Evolutionary conservation across 2,113 vertebrate species (phyloP), one percentile per base, ranked within the genome.

Genomic region (Hassar affinis): DNA sequence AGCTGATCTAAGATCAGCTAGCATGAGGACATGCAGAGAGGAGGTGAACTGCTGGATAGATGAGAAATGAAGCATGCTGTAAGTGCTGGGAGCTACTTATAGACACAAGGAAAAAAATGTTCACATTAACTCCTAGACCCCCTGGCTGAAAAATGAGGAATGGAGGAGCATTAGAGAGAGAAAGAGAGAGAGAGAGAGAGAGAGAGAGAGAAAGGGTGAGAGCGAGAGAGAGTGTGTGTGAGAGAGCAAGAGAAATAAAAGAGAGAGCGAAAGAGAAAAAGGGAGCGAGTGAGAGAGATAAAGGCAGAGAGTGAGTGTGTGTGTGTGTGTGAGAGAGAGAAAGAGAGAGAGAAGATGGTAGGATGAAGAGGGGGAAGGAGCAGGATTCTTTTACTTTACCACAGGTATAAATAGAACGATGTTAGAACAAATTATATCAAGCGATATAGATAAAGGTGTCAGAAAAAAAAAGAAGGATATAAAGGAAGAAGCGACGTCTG

Each of bases 111-210:
- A 66, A 79, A 85, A 64, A 74, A 49, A 85, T 83, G 78, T 18
- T 62, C 71, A 71, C 83, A 85, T 79, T 82, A 87, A 66, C 66
- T 79, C 22, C 64, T 52, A 57, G 69, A 54, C 47, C 76, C 71
- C 57, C 79, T 45, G 45, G 78, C 85, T 77, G 56, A 51, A 42
- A 51, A 56, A 62, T 77, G 71, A 80, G 54, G 54, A 79, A 80
- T 84, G 56, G 69, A 59, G 75, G 25, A 51, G 77, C 47, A 83
- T 75, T 81, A 59, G 49, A 74, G 35, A 68, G 62, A 74, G 45
- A 42, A 22, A 61, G 59, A 85, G 49, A 72, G 18, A 20, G 71
- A 64, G 75, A 64, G 14, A 66, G 72, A 72, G 47, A 78, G 51
- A 64, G 33, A 81, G 27, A 18, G 62, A 69, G 11, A 56, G 15